Base-by-base conservation (phyloP, 2,113 vertebrate genomes). In the Marcusenius ussheri region DNA sequence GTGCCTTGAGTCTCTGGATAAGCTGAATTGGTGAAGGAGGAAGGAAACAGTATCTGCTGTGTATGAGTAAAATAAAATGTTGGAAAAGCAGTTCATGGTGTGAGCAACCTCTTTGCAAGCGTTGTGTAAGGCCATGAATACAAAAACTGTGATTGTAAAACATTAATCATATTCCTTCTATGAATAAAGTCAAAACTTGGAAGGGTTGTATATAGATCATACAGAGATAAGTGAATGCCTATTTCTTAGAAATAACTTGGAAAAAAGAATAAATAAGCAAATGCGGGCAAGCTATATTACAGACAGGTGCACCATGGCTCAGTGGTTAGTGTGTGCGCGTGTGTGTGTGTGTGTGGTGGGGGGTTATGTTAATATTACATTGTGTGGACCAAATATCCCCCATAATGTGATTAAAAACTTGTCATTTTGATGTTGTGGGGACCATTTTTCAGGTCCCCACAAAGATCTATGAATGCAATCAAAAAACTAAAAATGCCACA, bases 1-100 rank as follows among this genome's bases (percentile, higher is more conserved):
- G 42, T 89, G 88, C 88, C 70, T 89, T 89, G 31, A 70, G 88
- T 89, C 46, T 53, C 47, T 83, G 19, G 51, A 89, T 84, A 85
- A 56, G 77, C 74, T 56, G 49, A 83, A 56, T 17, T 62, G 80
- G 80, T 84, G 45, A 58, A 39, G 31, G 45, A 83, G 89, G 83
- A 49, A 80, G 13, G 74, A 58, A 84, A 62, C 9, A 9, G 5
- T 42, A 83, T 56, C 47, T 77, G 70, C 49, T 19, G 27, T 21
- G 35, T 50, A 39, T 50, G 10, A 89, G 27, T 27, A 83, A 83
- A 45, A 83, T 27, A 58, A 17, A 58, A 35, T 58, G 31, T 35
- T 56, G 17, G 13, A 31, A 88, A 88, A 58, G 13, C 15, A n/a
- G n/a, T 56, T 88, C 31, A 62, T 17, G 27, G 9, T 45, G 27